Base-by-base conservation (phyloP, 2,888 invertebrate species). In the Unio pictorum region DNA sequence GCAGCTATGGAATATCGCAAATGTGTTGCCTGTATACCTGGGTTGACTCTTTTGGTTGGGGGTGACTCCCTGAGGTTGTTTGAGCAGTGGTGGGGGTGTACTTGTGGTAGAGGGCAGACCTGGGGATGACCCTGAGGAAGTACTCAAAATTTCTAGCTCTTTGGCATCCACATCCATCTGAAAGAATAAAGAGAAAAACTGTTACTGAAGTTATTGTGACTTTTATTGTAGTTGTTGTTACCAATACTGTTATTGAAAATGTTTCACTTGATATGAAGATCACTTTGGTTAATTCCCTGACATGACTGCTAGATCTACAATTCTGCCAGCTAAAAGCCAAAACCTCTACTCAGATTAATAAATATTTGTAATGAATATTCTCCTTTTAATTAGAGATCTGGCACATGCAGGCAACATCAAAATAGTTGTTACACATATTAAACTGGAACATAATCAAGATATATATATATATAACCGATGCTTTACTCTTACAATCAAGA, bases 141-240 rank as follows among this genome's bases (percentile, higher is more conserved):
- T 63, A 55, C 74, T 73, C 26, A 68, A 69, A 15, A 69, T 68
- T 55, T 79, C 78, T 17, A 71, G 66, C 57, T 82, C 78, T 68
- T 81, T 83, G 8, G 70, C 67, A 62, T 85, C 85, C 26, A 81
- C 79, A 45, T 85, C 85, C 82, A 84, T 82, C 84, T 84, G 72
- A 55, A 72, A 65, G 28, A 30, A 61, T 18, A 23, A 69, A 64
- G 15, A n/a, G 23, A 55, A 55, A 17, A 26, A 45, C 54, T 55
- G 57, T 30, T 62, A 60, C 1, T 67, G 67, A 30, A 67, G 62
- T 63, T 64, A 65, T 45, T 45, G 15, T 15, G 8, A 45, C 45
- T 45, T 45, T 45, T 45, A 45, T 45, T 45, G 45, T 45, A 61
- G 58, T 62, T 4, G 15, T 69, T 34, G 30, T 55, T 20, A 66